Base-by-base conservation (phyloP, 1,140 invertebrate genomes). In the Leptinotarsa defecta region DNA sequence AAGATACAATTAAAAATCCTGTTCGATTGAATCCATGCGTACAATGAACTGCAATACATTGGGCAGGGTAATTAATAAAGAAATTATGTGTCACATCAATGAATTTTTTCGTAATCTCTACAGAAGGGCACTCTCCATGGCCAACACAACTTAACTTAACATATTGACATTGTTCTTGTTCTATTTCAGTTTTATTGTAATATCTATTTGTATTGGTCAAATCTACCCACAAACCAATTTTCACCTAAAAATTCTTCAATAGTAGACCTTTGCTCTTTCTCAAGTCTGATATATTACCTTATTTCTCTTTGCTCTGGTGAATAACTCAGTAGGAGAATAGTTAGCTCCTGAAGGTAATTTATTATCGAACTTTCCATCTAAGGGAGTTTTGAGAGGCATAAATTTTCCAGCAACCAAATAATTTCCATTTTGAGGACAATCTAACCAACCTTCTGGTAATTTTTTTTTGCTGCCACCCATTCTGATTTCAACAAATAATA, bases 11-110 rank as follows among this genome's bases (percentile, higher is more conserved):
- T 1, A 99, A 87, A 85, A 98, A 99, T 2, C 95, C 98, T 20
- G 96, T 98, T 80, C 98, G 89, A 86, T 99, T 99, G 83, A 99
- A 99, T 0, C 98, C 98, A 88, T 99, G 98, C 1, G 98, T 99
- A 84, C 98, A 99, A 85, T 99, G 98, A 48, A 99, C 93, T 65
- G 92, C 95, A 78, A 97, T 93, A 19, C 92, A 87, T 79, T 95
- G 90, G 73, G 94, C 84, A 4, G 95, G 95, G 85, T 93, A 87
- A 79, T 94, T 88, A 17, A 87, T 86, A 43, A 96, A 91, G 79
- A 96, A 97, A 67, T 90, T 90, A 57, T 89, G 88, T 77, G 95
- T 95, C 49, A 96, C 82, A 74, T 91, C 84, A 63, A 96, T 90
- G 84, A 98, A 98, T 34, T 87, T 86, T 80, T 88, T 88, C 1